phyloP scores from a whole-genome alignment of 2,888 invertebrate genomes.

The Sphecodes monilicornis region DNA sequence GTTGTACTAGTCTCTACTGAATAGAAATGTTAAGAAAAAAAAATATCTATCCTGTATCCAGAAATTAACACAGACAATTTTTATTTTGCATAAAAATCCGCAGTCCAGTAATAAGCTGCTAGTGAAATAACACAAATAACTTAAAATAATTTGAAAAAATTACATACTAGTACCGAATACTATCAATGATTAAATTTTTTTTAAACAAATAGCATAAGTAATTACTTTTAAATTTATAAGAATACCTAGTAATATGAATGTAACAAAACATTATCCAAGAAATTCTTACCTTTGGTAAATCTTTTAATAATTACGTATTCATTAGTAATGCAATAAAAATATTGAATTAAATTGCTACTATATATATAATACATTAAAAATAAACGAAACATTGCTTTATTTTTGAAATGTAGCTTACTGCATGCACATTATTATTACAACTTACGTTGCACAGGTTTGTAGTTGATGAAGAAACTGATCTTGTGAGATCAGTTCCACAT shows the following conservation, averaged over 20 bases:
- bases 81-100: background rate
- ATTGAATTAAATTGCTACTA: conserved; percentile 5
- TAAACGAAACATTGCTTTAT: background rate
- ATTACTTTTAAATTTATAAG: background rate
- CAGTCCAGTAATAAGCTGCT: background rate
- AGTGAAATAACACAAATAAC: conserved; percentile 8
- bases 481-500: conserved; percentile 79
- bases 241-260: background rate
- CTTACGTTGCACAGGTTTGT: conserved; percentile 78
- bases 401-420: background rate
- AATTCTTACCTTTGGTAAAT: conserved; percentile 31
- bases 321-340: conserved; percentile 11
- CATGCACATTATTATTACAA: conserved; percentile 50
- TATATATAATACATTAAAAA: conserved; percentile 24
- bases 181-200: background rate
- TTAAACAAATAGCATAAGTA: background rate
- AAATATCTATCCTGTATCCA: too few relatives aligned
- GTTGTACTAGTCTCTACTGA: too few relatives aligned
- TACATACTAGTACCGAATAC: background rate
- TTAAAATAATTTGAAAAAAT: background rate
- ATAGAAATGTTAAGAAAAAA: too few relatives aligned
- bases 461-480: conserved; percentile 75
- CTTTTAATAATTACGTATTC: conserved; percentile 19
- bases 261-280: background rate
- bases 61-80: background rate